A percentile compares a stretch with the other conserved stretches of the same genome.
Conservation (phyloP, 2,888 invertebrate genomes). For the Tanypteryx hageni region DNA sequence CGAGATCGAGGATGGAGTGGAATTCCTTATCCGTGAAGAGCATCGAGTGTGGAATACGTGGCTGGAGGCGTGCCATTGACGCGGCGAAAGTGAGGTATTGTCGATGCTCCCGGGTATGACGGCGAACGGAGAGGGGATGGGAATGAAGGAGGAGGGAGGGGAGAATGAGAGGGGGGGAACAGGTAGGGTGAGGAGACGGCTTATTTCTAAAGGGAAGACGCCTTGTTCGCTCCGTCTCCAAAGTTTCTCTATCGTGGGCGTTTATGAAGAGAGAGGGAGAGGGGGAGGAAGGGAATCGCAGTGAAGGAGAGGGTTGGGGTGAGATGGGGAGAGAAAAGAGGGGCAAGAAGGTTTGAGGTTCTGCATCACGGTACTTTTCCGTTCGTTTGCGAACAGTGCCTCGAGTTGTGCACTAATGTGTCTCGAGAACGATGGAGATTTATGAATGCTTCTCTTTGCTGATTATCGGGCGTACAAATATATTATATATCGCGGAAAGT, state of each 20-base stretch:
- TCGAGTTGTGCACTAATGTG: background rate
- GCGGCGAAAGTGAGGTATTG: conserved; percentile 47
- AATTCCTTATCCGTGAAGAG: conserved; percentile 46
- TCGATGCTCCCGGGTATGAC: conserved; percentile 40
- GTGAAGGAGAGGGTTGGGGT: too few species aligned
- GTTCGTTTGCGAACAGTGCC: conserved; percentile 25
- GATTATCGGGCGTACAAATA: background rate
- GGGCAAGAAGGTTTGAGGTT: background rate
- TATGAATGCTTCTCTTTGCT: background rate
- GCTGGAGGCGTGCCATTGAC: conserved; percentile 24
- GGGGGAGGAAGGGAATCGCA: background rate
- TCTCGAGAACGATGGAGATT: background rate
- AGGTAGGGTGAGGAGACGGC: too few species aligned
- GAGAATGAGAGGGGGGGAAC: background rate
- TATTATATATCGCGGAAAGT: background rate
- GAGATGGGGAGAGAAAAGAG: background rate
- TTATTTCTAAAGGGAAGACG: too few species aligned
- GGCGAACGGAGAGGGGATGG: conserved; percentile 44
- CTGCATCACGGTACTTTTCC: conserved; percentile 49
- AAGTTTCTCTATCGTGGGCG: background rate
- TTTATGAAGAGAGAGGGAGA: background rate
- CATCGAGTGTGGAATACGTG: background rate
- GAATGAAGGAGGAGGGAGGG: conserved; percentile 1
- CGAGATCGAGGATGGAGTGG: conserved; percentile 20
- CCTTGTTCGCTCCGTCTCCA: background rate